Evolutionary conservation across 2,888 invertebrate genomes (phyloP).

Genomic region (Dolichopus griseipennis): DNA sequence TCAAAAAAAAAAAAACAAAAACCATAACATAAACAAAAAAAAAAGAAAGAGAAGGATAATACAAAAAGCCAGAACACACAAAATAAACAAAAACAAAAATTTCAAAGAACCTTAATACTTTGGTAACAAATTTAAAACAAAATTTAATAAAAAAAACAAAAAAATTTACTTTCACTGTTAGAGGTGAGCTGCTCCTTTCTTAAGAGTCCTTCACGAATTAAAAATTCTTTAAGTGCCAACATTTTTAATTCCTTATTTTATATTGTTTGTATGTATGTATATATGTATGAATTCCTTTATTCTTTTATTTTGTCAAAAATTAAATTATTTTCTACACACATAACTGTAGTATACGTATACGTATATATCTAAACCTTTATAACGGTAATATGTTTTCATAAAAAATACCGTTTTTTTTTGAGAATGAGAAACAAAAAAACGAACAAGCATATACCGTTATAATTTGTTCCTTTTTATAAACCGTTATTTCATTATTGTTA

Average conservation of each 20-base stretch:
- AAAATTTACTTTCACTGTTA: slow-evolving; percentile 15
- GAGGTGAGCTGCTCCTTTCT: slow-evolving; percentile 26
- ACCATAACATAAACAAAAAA: too few species aligned
- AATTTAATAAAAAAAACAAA: background rate
- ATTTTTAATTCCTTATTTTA: slow-evolving; percentile 21
- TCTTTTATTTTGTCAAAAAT: too few species aligned
- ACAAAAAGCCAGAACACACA: too few species aligned
- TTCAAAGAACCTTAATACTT: too few species aligned
- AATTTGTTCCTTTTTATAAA: background rate
- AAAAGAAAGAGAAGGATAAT: too few species aligned
- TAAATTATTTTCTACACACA: too few species aligned
- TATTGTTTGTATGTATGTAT: too few species aligned
- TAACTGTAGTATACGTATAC: background rate
- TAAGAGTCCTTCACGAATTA: slow-evolving; percentile 37
- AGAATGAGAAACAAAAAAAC: too few species aligned
- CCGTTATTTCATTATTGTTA: background rate
- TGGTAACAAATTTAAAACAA: background rate
- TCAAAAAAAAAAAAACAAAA: too few species aligned
- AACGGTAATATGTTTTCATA: background rate
- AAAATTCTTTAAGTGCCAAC: slow-evolving; percentile 37
- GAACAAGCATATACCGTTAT: background rate
- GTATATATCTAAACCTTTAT: background rate
- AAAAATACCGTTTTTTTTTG: too few species aligned
- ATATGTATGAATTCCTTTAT: too few species aligned
- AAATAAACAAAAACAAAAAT: too few species aligned